Conservation (phyloP, 2,797 vertebrate species). For the Otus scops region DNA sequence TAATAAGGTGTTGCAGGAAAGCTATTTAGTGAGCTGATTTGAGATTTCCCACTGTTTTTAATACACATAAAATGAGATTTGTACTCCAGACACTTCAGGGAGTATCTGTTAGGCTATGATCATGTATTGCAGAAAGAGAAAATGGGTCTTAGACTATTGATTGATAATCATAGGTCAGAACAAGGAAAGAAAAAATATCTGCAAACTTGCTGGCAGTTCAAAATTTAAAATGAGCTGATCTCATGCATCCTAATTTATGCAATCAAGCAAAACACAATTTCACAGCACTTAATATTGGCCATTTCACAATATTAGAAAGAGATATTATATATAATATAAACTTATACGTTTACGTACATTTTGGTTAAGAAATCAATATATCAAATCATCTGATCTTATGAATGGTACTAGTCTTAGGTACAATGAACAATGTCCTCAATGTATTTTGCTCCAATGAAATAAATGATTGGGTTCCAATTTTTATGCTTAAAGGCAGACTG, state of each 20-base stretch:
- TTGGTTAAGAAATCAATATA: not conserved
- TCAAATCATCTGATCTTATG: not conserved
- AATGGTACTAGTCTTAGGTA: not conserved
- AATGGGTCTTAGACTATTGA: not conserved
- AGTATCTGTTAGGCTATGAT: slow-evolving; percentile 23
- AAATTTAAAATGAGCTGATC: not conserved
- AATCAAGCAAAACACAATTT: not conserved
- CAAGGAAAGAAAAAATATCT: not conserved
- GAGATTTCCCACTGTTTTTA: slow-evolving; percentile 55
- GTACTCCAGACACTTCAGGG: slow-evolving; percentile 20
- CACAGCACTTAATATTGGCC: not conserved
- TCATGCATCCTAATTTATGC: not conserved
- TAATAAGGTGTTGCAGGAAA: slow-evolving; percentile 45
- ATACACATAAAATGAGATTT: slow-evolving; percentile 49
- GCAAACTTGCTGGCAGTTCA: not conserved
- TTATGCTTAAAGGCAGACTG: not conserved
- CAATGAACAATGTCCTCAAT: not conserved
- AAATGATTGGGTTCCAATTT: not conserved
- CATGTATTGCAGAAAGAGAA: slow-evolving; percentile 11
- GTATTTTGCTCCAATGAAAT: not conserved
- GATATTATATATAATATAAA: not conserved
- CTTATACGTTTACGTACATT: not conserved
- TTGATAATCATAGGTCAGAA: not conserved
- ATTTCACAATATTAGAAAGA: not conserved
- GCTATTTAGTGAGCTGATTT: slow-evolving; percentile 39